These are phyloP conservation scores for Ophion costatus DNA, from an alignment of 2,888 invertebrate genomes.

Conservation along the genomic window DNA sequence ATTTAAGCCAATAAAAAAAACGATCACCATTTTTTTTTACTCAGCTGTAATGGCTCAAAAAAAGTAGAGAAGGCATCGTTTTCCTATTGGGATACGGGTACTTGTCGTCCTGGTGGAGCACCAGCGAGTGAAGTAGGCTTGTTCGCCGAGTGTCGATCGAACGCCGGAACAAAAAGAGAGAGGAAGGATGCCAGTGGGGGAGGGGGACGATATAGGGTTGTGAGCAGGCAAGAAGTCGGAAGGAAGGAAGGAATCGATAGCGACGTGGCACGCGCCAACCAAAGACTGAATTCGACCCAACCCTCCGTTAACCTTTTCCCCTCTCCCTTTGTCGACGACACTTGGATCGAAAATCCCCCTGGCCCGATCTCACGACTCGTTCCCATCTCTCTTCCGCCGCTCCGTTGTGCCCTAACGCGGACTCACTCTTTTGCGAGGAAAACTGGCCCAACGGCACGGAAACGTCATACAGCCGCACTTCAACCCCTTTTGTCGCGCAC, in stretches of 20 bases:
- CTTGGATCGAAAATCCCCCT: slow-evolving; percentile 52
- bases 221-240: slow-evolving; percentile 47
- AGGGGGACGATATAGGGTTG: slow-evolving; percentile 16
- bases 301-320: slow-evolving; percentile 20
- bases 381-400: slow-evolving; percentile 53
- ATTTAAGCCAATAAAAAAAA: no score
- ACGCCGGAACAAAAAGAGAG: slow-evolving; percentile 37
- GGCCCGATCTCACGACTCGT: slow-evolving; percentile 33
- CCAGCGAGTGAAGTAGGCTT: slow-evolving; percentile 46
- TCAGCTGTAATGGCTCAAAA: no score
- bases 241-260: slow-evolving; percentile 72
- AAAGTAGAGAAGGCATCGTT: slow-evolving; percentile 34
- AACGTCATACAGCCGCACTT: slow-evolving; percentile 26
- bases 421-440: slow-evolving; percentile 34
- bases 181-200: slow-evolving; percentile 30
- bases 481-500: slow-evolving; percentile 25
- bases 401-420: slow-evolving; percentile 32
- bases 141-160: slow-evolving; percentile 63
- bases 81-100: slow-evolving; percentile 50
- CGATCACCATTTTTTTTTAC: no score
- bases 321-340: slow-evolving; percentile 39
- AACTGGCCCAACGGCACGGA: slow-evolving; percentile 27
- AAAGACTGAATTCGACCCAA: slow-evolving; percentile 61
- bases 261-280: slow-evolving; percentile 72
- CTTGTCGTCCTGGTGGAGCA: slow-evolving; percentile 52